Conservation (phyloP, 2,113 vertebrate genomes). For the Symphodus melops region DNA sequence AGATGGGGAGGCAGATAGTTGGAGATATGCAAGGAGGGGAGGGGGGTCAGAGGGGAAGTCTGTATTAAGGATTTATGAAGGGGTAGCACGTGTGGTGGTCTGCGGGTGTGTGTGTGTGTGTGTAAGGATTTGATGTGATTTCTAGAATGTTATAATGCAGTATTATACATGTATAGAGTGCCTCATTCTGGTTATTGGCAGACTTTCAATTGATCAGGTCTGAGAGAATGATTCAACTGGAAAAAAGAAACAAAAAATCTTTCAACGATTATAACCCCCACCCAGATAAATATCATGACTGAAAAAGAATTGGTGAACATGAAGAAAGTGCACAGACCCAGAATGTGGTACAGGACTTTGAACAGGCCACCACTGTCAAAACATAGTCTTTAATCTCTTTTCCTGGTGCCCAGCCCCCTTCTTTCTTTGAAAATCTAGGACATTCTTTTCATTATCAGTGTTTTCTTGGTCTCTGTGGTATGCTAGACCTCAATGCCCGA, state of each 20-base stretch:
- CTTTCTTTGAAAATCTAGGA: slow-evolving; percentile 76
- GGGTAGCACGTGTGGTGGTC: background rate
- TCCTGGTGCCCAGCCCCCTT: slow-evolving; percentile 49
- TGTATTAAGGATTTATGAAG: slow-evolving; percentile 46
- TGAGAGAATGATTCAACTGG: background rate
- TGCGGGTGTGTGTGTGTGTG: background rate
- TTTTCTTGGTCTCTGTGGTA: slow-evolving; percentile 66
- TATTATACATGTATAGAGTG: background rate
- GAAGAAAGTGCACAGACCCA: slow-evolving; percentile 28
- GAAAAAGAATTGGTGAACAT: slow-evolving; percentile 13
- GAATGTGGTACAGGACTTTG: slow-evolving; percentile 49
- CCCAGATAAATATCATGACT: background rate
- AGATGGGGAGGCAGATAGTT: slow-evolving; percentile 12
- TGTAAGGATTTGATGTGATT: background rate
- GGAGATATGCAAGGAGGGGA: background rate
- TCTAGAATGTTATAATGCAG: background rate
- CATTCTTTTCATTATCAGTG: slow-evolving; percentile 75
- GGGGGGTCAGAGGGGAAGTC: slow-evolving; percentile 31
- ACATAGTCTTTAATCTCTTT: slow-evolving; percentile 72
- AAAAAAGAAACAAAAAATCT: background rate
- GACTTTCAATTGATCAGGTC: background rate
- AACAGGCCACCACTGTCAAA: slow-evolving; percentile 67
- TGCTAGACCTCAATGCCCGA: slow-evolving; percentile 59
- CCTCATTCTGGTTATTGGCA: background rate
- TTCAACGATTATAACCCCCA: background rate